These are phyloP conservation scores for Cryptotermes secundus DNA, from an alignment of 1,140 invertebrate species.

Conservation along the genomic window DNA sequence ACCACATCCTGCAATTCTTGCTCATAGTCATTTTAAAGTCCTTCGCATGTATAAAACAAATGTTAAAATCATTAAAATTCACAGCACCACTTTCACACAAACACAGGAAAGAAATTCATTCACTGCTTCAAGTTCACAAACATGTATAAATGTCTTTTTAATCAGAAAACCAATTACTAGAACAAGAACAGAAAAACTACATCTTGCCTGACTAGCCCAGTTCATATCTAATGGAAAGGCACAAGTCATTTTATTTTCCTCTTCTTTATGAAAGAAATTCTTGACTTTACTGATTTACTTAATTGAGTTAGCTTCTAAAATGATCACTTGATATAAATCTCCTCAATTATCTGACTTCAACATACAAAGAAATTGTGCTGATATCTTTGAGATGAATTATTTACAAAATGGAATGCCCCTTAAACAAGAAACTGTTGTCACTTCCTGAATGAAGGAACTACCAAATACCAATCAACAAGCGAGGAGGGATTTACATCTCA, in stretches of 20 bases:
- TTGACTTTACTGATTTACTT: neutral
- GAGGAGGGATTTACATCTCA: too few species aligned
- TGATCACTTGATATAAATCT: neutral
- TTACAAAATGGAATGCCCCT: neutral
- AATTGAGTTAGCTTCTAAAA: neutral
- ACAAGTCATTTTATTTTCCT: neutral
- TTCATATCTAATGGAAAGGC: neutral
- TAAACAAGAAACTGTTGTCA: neutral
- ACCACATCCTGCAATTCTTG: neutral
- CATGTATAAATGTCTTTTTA: neutral
- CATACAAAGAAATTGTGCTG: neutral
- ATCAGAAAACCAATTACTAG: neutral
- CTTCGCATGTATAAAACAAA: neutral
- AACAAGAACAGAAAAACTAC: neutral
- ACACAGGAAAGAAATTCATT: neutral
- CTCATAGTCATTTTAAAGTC: neutral
- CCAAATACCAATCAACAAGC: neutral
- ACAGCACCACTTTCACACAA: neutral
- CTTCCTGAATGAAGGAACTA: neutral
- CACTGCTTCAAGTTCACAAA: neutral
- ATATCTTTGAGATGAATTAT: neutral
- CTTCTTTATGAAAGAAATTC: neutral
- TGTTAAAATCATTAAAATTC: neutral
- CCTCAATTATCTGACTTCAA: neutral
- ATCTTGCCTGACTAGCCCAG: neutral